Base-by-base conservation (phyloP, 1,140 invertebrate species). In the Drosophila eugracilis region DNA sequence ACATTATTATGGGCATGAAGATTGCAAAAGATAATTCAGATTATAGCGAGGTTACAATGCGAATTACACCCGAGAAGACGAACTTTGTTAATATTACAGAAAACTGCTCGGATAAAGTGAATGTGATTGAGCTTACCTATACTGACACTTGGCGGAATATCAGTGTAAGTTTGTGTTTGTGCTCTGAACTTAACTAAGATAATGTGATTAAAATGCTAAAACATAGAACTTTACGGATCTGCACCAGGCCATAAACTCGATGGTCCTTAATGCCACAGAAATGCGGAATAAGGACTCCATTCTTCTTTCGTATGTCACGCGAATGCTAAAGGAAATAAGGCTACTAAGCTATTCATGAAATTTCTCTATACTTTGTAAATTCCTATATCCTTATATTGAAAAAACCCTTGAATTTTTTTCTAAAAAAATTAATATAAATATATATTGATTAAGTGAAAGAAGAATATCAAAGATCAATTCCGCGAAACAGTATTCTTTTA, bases 141-240 rank as follows among this genome's bases (percentile, higher is more conserved):
- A 58, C 26, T n/a, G 30, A 49, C 1, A 91, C 89, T 0, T 91
- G 89, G 89, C 66, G 89, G 2, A 91, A 91, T 26, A 67, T 90
- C 36, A 28, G 32, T 15, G 89, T 91, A 55, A 78, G 78, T 73
- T 2, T 4, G 9, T 0, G 5, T 10, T 3, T 12, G n/a, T n/a
- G n/a, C n/a, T n/a, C n/a, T n/a, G n/a, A n/a, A n/a, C n/a, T n/a
- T n/a, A n/a, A n/a, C n/a, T n/a, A n/a, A n/a, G n/a, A n/a, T n/a
- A n/a, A n/a, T n/a, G n/a, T 5, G 14, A 28, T 21, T n/a, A 5
- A n/a, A 17, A 3, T 7, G 14, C 5, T 24, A 5, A 10, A 3
- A 39, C 32, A 1, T 36, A 90, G 89, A 28, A 44, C 9, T 90
- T 75, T 44, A 55, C 71, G n/a, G 89, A 90, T 57, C 39, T 90